Evolutionary conservation across 2,888 invertebrate species (phyloP).

Genomic region (Encarsia formosa): DNA sequence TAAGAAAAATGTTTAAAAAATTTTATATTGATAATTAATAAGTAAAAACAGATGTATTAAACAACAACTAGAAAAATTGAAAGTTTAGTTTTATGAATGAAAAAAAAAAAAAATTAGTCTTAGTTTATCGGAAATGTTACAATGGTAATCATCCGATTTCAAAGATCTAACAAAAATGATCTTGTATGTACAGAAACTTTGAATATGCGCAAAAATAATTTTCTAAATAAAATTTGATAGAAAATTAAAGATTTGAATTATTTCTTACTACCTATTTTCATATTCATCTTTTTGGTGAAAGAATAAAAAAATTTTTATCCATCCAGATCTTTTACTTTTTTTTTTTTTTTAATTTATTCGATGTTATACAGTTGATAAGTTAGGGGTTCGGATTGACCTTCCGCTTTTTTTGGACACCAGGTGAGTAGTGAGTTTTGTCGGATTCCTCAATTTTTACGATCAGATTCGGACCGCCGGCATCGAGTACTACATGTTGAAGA

Average conservation of each 20-base stretch:
- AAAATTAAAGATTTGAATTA: constrained; percentile 4
- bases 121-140: background rate
- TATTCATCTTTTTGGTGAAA: background rate
- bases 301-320: background rate
- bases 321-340: background rate
- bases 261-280: background rate
- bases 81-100: too few species aligned
- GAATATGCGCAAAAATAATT: constrained; percentile 36
- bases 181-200: constrained; percentile 26
- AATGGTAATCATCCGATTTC: background rate
- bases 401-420: too few species aligned
- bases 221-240: constrained; percentile 33
- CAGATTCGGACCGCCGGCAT: constrained; percentile 36
- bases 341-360: background rate
- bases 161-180: background rate
- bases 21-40: background rate
- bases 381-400: too few species aligned
- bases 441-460: constrained; percentile 39
- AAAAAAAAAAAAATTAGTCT: too few species aligned
- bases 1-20: too few species aligned
- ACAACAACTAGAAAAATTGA: background rate
- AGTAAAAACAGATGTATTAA: background rate
- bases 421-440: too few species aligned
- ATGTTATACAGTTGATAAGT: too few species aligned
- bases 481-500: constrained; percentile 26